These are phyloP conservation scores for Platygyra sinensis DNA, from an alignment of 64 coral and sea anemone species.

Conservation along the genomic window DNA sequence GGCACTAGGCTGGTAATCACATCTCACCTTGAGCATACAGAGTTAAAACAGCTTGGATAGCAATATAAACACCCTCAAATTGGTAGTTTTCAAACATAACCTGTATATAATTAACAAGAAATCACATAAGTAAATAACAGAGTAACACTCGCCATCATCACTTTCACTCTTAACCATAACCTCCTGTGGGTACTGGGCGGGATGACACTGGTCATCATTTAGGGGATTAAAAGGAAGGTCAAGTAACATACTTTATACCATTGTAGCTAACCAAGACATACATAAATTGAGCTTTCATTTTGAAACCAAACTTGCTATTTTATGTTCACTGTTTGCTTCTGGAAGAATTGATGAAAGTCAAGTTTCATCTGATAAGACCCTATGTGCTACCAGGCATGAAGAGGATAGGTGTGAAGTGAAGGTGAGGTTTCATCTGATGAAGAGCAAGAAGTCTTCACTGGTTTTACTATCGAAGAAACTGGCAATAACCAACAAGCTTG, in stretches of 20 bases:
- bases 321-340: not conserved
- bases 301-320: not conserved
- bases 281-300: constrained; percentile 11
- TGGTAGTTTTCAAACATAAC: constrained; percentile 99
- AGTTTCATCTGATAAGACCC: not conserved
- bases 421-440: not conserved
- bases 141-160: not conserved
- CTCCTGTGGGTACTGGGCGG: too few relatives aligned
- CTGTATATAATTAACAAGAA: constrained; percentile 45
- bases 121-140: not conserved
- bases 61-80: constrained; percentile 97
- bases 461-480: not conserved
- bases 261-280: too few relatives aligned
- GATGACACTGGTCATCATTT: too few relatives aligned
- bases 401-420: too few relatives aligned
- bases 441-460: not conserved
- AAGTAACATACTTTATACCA: too few relatives aligned
- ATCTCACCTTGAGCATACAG: constrained; percentile 95
- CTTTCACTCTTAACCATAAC: too few relatives aligned
- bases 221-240: too few relatives aligned
- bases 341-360: not conserved
- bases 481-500: not conserved
- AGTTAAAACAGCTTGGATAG: constrained; percentile 95
- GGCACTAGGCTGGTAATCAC: too few relatives aligned
- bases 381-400: too few relatives aligned